Conservation (phyloP, 2,797 vertebrate genomes). For the Hippocampus kuda region DNA sequence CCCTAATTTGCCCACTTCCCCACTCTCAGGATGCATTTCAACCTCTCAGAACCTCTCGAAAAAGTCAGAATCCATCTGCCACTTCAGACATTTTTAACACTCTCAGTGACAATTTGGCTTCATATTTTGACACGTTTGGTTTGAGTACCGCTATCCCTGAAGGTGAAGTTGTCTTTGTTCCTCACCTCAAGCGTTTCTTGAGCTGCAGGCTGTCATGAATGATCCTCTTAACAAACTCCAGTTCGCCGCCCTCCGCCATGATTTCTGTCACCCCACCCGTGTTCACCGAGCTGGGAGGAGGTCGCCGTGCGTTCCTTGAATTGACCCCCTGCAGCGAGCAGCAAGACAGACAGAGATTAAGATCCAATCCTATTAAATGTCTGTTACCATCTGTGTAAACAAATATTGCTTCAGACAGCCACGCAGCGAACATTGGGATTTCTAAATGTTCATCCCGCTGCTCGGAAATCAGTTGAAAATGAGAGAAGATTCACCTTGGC, state of each 20-base stretch:
- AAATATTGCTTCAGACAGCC: conserved; percentile 14
- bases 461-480: neutral
- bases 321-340: conserved; percentile 80
- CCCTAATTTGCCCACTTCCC: conserved; percentile 30
- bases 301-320: conserved; percentile 87
- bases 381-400: conserved; percentile 30
- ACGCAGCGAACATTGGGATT: neutral
- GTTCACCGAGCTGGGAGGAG: conserved; percentile 95
- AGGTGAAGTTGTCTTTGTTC: neutral
- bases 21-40: conserved; percentile 28
- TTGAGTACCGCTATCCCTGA: neutral
- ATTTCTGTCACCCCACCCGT: conserved; percentile 98
- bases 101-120: neutral
- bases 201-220: conserved; percentile 97
- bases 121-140: neutral
- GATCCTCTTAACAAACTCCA: conserved; percentile 98
- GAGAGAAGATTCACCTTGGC: conserved; percentile 73
- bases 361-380: conserved; percentile 46
- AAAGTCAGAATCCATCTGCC: conserved; percentile 14
- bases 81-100: conserved; percentile 3
- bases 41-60: conserved; percentile 22
- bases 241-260: conserved; percentile 96
- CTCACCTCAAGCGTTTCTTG: conserved; percentile 78
- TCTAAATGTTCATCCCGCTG: neutral
- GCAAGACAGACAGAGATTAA: conserved; percentile 48